Conservation (phyloP, 2,113 vertebrate species). For the Synodontis membranacea region DNA sequence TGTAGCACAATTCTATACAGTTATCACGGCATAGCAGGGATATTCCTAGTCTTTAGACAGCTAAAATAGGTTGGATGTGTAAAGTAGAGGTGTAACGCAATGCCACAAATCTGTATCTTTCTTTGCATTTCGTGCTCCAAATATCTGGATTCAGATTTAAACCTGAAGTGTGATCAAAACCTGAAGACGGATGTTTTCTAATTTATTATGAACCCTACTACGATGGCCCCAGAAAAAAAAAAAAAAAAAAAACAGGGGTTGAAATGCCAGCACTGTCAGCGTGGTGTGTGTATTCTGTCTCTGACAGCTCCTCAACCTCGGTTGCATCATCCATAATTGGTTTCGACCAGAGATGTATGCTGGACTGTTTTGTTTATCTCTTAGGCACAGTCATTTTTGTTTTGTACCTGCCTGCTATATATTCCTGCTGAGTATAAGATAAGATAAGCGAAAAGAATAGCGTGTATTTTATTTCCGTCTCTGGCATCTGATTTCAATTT, state of each 20-base stretch:
- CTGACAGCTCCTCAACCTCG: not conserved
- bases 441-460: not conserved
- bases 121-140: not conserved
- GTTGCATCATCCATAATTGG: not conserved
- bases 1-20: no score
- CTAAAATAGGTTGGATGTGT: not conserved
- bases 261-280: not conserved
- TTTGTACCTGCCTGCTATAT: not conserved
- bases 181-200: not conserved
- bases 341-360: not conserved
- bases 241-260: not conserved
- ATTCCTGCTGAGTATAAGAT: no score
- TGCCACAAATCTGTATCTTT: not conserved
- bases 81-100: not conserved
- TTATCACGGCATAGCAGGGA: not conserved
- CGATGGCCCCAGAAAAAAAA: not conserved
- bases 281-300: not conserved
- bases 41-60: not conserved
- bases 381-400: not conserved
- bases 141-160: not conserved
- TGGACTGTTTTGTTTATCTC: not conserved
- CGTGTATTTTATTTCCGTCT: not conserved
- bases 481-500: slow-evolving; percentile 1
- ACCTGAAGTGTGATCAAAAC: not conserved
- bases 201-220: not conserved